Evolutionary conservation across 2,113 vertebrate species (phyloP).

Genomic region (Arothron firmamentum): DNA sequence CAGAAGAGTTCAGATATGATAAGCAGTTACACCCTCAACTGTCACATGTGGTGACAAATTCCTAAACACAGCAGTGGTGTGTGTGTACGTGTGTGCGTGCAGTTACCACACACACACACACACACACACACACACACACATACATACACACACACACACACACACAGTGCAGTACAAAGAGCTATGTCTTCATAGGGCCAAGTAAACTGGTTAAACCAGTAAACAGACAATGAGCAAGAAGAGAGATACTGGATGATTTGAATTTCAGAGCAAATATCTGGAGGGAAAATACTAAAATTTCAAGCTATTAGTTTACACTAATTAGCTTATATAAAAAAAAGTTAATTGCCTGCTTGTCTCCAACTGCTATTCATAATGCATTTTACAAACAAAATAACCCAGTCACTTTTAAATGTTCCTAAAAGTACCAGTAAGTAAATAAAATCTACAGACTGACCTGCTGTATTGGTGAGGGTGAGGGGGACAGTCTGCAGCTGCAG

Average conservation of each 20-base stretch:
- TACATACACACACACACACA: background rate
- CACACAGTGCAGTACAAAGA: conserved; percentile 1
- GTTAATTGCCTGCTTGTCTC: no score
- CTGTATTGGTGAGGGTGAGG: conserved; percentile 81
- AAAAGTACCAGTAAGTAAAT: background rate
- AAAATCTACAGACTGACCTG: conserved; percentile 74
- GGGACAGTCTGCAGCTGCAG: conserved; percentile 91
- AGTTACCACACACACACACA: background rate
- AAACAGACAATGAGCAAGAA: conserved; percentile 5
- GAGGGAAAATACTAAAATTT: background rate
- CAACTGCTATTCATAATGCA: background rate
- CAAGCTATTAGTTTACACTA: background rate
- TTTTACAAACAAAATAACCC: background rate
- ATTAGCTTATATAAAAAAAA: conserved; percentile 1
- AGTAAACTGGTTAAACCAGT: conserved; percentile 59
- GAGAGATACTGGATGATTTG: conserved; percentile 9
- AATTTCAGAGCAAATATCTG: conserved; percentile 12
- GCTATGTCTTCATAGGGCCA: conserved; percentile 1
- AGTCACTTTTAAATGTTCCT: background rate
- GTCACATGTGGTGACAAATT: no score
- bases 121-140: background rate
- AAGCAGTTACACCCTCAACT: no score
- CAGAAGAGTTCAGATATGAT: no score
- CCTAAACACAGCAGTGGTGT: no score
- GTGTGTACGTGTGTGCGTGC: no score